These are phyloP conservation scores for Scalopus aquaticus DNA, from an alignment of 2,113 vertebrate species.

Conservation along the genomic window DNA sequence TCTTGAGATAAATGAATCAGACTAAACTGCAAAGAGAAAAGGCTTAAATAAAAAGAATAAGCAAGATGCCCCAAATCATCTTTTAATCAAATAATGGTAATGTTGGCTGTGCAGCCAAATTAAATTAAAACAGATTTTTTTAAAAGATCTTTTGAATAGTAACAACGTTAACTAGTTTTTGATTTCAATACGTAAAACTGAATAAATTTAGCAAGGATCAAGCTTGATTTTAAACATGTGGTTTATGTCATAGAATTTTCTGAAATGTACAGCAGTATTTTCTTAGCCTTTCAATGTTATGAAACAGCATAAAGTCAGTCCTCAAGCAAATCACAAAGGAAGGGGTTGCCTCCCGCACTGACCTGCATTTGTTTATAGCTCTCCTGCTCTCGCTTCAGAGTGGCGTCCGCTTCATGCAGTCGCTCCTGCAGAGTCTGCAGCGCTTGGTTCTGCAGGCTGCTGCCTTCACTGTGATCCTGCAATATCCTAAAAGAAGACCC, in stretches of 20 bases:
- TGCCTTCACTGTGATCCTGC: constrained; percentile 95
- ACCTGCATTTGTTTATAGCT: constrained; percentile 97
- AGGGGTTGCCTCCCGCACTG: constrained; percentile 50
- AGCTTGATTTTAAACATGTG: constrained; percentile 20
- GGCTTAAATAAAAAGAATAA: constrained; percentile 14
- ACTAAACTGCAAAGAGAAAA: constrained; percentile 39
- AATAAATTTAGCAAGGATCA: constrained; percentile 37
- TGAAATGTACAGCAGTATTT: neutral
- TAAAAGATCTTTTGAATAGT: neutral
- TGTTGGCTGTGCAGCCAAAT: neutral
- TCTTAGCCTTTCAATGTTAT: neutral
- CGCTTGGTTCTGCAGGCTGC: constrained; percentile 93
- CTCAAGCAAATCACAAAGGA: neutral
- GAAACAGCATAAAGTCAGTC: neutral
- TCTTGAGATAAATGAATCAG: constrained; percentile 10
- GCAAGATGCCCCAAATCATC: neutral
- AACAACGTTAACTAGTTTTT: neutral
- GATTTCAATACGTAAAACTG: neutral
- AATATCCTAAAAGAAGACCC: constrained; percentile 88
- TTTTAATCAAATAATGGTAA: constrained; percentile 44
- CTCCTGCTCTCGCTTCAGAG: constrained; percentile 93
- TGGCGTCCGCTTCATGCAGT: constrained; percentile 89
- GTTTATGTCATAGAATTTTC: neutral
- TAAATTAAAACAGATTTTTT: neutral
- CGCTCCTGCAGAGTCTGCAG: constrained; percentile 94